Evolutionary conservation across 2,797 vertebrate species (phyloP).

Genomic region (Spea hammondii): DNA sequence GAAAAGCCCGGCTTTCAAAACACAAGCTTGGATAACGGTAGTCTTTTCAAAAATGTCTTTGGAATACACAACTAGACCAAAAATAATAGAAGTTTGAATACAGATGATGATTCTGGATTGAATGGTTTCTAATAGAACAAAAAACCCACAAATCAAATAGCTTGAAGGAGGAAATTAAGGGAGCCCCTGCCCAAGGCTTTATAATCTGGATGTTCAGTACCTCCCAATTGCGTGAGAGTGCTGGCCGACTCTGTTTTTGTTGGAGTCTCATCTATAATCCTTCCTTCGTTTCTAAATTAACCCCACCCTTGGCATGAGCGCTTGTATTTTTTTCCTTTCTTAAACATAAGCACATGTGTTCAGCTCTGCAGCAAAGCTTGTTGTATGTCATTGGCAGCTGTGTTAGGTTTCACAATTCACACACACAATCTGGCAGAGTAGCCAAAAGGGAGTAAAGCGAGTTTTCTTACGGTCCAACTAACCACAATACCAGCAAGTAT

Average conservation of each 20-base stretch:
- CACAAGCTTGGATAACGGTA: no score
- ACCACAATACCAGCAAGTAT: no score
- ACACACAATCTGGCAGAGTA: neutral
- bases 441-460: neutral
- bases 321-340: slow-evolving; percentile 3
- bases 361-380: slow-evolving; percentile 3
- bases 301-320: slow-evolving; percentile 41
- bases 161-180: slow-evolving; percentile 12
- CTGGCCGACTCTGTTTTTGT: slow-evolving; percentile 8
- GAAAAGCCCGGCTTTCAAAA: no score
- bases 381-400: slow-evolving; percentile 6
- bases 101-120: neutral
- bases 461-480: no score
- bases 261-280: slow-evolving; percentile 14
- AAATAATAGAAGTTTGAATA: no score
- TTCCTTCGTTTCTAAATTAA: slow-evolving; percentile 17
- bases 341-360: slow-evolving; percentile 35
- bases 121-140: slow-evolving; percentile 5
- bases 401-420: slow-evolving; percentile 1
- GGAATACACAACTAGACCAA: no score
- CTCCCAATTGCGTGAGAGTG: slow-evolving; percentile 31
- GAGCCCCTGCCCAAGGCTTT: slow-evolving; percentile 15
- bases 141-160: neutral
- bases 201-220: neutral
- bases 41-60: no score